These are phyloP conservation scores for Carcharodon carcharias DNA, from an alignment of 2,797 vertebrate species.

Conservation along the genomic window DNA sequence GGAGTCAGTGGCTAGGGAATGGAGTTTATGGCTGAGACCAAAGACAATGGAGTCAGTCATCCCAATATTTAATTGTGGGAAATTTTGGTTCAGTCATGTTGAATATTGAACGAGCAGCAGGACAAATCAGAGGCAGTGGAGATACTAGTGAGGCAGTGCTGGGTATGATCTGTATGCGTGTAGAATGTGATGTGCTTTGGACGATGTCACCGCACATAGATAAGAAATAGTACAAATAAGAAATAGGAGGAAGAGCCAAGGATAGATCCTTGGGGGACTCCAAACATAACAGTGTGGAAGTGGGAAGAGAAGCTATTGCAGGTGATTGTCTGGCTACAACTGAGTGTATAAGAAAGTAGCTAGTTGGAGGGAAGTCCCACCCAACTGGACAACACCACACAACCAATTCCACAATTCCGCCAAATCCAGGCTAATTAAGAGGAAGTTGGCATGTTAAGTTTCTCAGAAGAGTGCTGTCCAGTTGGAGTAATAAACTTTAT, in stretches of 20 bases:
- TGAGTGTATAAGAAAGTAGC: neutral
- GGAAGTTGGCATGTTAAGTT: neutral
- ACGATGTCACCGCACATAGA: neutral
- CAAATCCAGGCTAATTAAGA: neutral
- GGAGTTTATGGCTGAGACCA: no score
- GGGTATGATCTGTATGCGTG: neutral
- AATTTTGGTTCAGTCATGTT: no score
- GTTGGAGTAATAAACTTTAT: no score
- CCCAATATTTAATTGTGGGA: no score
- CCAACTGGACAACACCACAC: neutral
- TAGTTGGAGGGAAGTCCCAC: neutral
- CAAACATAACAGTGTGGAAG: neutral
- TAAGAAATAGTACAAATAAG: neutral
- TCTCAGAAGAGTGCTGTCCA: neutral
- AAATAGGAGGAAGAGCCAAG: neutral
- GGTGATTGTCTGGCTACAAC: neutral
- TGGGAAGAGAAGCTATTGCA: neutral
- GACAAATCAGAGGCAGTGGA: no score
- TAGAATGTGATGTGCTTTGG: neutral
- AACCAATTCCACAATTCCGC: neutral
- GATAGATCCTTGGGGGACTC: neutral
- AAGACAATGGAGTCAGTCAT: no score
- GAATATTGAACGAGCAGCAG: no score
- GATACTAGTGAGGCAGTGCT: no score
- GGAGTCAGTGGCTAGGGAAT: no score